These are phyloP conservation scores for Melipona quadrifasciata DNA, from an alignment of 1,140 invertebrate species.

Conservation along the genomic window DNA sequence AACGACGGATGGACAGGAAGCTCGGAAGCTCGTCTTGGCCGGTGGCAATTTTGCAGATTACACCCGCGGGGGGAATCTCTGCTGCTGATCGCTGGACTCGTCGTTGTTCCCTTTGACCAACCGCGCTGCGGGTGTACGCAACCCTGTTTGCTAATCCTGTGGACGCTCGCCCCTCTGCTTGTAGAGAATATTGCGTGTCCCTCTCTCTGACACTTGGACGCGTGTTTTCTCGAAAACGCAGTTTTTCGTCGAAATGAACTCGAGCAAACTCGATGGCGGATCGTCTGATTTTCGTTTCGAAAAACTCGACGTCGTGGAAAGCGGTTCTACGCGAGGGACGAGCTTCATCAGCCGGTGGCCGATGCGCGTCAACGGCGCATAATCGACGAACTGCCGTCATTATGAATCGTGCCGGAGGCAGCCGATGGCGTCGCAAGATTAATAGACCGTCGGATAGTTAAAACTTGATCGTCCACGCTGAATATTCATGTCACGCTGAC, in stretches of 20 bases:
- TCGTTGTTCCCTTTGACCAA: slow-evolving; percentile 40
- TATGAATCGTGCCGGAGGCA: slow-evolving; percentile 35
- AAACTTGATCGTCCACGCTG: slow-evolving; percentile 31
- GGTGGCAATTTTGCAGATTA: slow-evolving; percentile 68
- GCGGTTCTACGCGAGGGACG: not conserved
- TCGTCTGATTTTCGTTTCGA: no score
- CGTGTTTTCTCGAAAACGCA: no score
- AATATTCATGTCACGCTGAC: slow-evolving; percentile 32
- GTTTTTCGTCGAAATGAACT: not conserved
- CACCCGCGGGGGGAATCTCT: slow-evolving; percentile 70
- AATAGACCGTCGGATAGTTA: slow-evolving; percentile 47
- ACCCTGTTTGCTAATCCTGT: not conserved
- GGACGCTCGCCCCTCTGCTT: no score
- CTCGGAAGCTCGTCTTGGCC: not conserved
- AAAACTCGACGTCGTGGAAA: no score
- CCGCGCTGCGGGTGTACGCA: not conserved
- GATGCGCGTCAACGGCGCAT: slow-evolving; percentile 25
- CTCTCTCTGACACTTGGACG: no score
- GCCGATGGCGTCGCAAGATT: slow-evolving; percentile 32
- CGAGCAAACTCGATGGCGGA: not conserved
- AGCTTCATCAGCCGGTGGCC: not conserved
- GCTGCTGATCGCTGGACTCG: slow-evolving; percentile 13
- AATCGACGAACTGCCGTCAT: slow-evolving; percentile 46
- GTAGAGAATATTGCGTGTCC: no score
- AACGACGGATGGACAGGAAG: not conserved